Evolutionary conservation across 2,113 vertebrate genomes (phyloP).

Genomic region (Ptyas mucosa): DNA sequence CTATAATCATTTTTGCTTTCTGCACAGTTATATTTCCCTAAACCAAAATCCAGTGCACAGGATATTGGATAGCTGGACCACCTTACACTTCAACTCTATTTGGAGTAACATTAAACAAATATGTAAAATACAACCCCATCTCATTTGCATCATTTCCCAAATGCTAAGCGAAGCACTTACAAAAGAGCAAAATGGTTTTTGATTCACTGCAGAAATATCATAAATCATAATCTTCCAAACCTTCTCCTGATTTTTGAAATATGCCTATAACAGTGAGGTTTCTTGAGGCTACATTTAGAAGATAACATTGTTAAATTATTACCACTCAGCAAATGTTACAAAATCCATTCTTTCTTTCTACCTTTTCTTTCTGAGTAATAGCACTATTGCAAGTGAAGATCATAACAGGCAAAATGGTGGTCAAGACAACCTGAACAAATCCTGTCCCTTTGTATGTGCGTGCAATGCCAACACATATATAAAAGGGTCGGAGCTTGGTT

Average conservation of each 20-base stretch:
- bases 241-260: background rate
- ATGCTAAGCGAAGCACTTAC: background rate
- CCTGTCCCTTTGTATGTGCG: background rate
- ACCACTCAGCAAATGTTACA: background rate
- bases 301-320: background rate
- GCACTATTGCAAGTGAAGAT: background rate
- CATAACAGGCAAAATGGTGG: background rate
- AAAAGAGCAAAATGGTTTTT: background rate
- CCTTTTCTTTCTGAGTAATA: background rate
- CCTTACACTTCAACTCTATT: background rate
- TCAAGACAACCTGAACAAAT: background rate
- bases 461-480: background rate
- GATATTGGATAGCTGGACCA: background rate
- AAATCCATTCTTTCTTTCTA: background rate
- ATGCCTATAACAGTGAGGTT: background rate
- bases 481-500: background rate
- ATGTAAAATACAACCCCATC: background rate
- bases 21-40: background rate
- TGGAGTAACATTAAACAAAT: background rate
- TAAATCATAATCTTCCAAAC: background rate
- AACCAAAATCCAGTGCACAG: background rate
- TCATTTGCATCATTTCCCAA: background rate
- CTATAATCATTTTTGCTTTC: background rate
- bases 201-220: background rate
- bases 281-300: background rate